These are phyloP conservation scores for Nasonia longicornis DNA, from an alignment of 1,140 invertebrate species.

Conservation along the genomic window DNA sequence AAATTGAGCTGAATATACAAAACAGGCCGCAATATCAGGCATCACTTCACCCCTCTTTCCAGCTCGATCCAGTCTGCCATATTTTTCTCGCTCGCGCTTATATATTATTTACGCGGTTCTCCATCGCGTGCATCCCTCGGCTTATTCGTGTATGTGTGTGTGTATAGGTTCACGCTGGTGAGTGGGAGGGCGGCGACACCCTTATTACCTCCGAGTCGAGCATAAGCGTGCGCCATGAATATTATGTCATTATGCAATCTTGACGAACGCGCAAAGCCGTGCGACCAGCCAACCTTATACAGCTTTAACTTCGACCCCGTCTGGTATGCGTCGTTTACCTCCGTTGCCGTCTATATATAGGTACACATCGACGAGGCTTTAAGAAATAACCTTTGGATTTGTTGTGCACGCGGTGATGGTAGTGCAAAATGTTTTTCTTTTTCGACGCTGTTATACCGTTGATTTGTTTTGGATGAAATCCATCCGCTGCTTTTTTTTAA, in stretches of 20 bases:
- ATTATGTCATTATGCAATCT: constrained; percentile 70
- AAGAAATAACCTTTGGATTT: background rate
- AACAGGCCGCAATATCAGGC: background rate
- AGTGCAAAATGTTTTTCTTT: too few relatives aligned
- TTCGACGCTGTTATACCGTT: too few relatives aligned
- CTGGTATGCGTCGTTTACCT: constrained; percentile 2
- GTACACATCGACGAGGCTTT: background rate
- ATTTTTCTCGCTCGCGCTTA: constrained; percentile 27
- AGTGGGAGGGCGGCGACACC: constrained; percentile 49
- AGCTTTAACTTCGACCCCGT: constrained; percentile 29
- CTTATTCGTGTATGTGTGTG: background rate
- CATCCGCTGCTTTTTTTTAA: too few relatives aligned
- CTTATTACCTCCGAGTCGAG: constrained; percentile 58
- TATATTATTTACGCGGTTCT: constrained; percentile 35
- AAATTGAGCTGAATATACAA: background rate
- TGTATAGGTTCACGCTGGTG: constrained; percentile 3
- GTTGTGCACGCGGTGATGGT: too few relatives aligned
- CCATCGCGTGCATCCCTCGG: background rate
- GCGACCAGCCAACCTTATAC: background rate
- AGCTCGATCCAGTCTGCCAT: background rate
- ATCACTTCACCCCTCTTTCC: background rate
- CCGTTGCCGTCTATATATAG: background rate
- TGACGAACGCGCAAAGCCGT: constrained; percentile 48
- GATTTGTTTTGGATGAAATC: too few relatives aligned
- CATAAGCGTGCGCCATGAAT: constrained; percentile 62